A percentile compares a stretch with the other conserved stretches of the same genome.
Evolutionary conservation across 2,797 vertebrate genomes (phyloP).

Genomic region (Simalia tracyae): DNA sequence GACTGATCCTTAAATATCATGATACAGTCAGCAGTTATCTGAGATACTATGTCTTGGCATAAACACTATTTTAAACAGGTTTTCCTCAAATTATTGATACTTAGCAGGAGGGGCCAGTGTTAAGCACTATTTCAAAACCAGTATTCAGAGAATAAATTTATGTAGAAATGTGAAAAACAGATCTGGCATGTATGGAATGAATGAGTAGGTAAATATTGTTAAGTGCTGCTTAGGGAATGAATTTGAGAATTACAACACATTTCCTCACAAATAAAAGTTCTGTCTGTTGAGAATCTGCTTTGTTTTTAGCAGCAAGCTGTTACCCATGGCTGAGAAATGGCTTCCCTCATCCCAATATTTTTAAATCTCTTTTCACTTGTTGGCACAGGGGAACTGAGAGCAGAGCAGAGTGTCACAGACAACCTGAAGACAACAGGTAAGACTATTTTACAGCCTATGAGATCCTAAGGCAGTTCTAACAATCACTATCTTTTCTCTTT

Average conservation of each 20-base stretch:
- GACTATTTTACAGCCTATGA: neutral
- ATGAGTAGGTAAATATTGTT: conserved; percentile 57
- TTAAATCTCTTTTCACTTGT: neutral
- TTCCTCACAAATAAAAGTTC: conserved; percentile 58
- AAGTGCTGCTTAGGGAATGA: conserved; percentile 42
- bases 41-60: conserved; percentile 9
- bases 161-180: conserved; percentile 44
- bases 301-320: conserved; percentile 43
- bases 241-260: conserved; percentile 49
- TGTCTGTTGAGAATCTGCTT: conserved; percentile 48
- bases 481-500: neutral
- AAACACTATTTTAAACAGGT: neutral
- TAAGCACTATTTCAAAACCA: conserved; percentile 19
- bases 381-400: neutral
- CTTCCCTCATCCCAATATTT: conserved; percentile 29
- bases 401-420: neutral
- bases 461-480: neutral
- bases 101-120: neutral
- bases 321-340: conserved; percentile 30
- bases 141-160: conserved; percentile 39
- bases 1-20: neutral
- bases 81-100: conserved; percentile 6
- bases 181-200: neutral
- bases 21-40: neutral
- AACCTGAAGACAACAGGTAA: neutral